Percentiles rank a stretch among this genome's conserved stretches.
Conservation (phyloP, 1,140 invertebrate genomes). For the Neodiprion virginianus region DNA sequence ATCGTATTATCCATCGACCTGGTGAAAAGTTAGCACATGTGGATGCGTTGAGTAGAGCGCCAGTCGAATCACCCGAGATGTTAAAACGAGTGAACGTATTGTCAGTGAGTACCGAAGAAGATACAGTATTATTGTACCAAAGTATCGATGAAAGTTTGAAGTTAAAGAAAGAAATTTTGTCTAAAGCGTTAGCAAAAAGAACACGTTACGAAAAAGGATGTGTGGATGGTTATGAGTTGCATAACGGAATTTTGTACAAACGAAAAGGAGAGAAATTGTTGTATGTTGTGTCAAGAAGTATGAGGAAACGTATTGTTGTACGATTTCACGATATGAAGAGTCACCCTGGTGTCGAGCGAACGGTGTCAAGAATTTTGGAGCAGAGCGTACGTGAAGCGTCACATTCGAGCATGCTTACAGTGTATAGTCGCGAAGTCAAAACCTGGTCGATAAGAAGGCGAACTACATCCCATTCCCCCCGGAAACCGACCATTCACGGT, state of each 20-base stretch:
- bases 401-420: conserved; percentile 23
- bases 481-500: conserved; percentile 19
- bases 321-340: conserved; percentile 16
- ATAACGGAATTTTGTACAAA: conserved; percentile 18
- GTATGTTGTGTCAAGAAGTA: conserved; percentile 18
- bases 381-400: conserved; percentile 18
- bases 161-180: conserved; percentile 18
- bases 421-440: conserved; percentile 23
- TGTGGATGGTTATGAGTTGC: conserved; percentile 13
- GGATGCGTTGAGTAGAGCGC: conserved; percentile 13
- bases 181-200: not conserved
- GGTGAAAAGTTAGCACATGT: conserved; percentile 8
- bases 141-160: conserved; percentile 12
- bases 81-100: not conserved
- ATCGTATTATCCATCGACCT: conserved; percentile 31
- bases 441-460: not conserved
- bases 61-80: not conserved
- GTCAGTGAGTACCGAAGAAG: conserved; percentile 14
- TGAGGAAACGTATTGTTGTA: conserved; percentile 18
- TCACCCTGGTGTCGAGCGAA: conserved; percentile 26
- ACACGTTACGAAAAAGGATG: conserved; percentile 11
- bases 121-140: conserved; percentile 26
- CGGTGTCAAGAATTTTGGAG: conserved; percentile 19
- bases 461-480: conserved; percentile 21
- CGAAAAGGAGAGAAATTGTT: not conserved